phyloP scores from a whole-genome alignment of 2,797 vertebrate genomes.

The Enteromius unitaeniatus region DNA sequence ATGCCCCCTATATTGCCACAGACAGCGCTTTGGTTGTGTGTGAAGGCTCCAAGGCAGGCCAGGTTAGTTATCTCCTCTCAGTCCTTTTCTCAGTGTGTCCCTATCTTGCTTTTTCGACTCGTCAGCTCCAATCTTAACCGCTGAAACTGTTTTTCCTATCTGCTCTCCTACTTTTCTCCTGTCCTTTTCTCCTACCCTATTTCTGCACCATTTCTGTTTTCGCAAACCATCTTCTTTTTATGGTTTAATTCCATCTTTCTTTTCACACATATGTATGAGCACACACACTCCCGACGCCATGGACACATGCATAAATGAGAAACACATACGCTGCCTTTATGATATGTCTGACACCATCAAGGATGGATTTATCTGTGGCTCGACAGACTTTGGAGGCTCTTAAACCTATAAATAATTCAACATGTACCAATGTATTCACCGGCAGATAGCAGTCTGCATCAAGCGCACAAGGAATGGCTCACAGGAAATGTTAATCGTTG shows the following conservation, averaged over 20 bases:
- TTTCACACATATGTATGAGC: constrained; percentile 25
- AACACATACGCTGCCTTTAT: constrained; percentile 55
- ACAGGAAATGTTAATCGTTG: constrained; percentile 63
- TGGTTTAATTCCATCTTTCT: background rate
- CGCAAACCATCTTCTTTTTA: constrained; percentile 12
- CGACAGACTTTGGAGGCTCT: constrained; percentile 70
- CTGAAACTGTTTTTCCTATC: background rate
- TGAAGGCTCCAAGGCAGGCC: constrained; percentile 86
- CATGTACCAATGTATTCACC: constrained; percentile 60
- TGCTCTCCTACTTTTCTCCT: background rate
- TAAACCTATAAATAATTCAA: constrained; percentile 78
- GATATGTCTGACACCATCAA: constrained; percentile 69
- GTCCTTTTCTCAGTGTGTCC: constrained; percentile 1
- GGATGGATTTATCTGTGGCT: constrained; percentile 69
- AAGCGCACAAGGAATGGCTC: constrained; percentile 55
- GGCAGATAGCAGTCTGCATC: constrained; percentile 66
- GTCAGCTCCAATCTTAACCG: background rate
- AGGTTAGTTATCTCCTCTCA: constrained; percentile 76
- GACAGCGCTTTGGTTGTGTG: constrained; percentile 86
- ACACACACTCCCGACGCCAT: constrained; percentile 17
- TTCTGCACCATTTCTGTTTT: constrained; percentile 3
- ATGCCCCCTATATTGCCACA: constrained; percentile 82
- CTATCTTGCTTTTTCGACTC: background rate
- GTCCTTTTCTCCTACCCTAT: background rate
- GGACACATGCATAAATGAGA: constrained; percentile 18